phyloP scores from a whole-genome alignment of 37 sponge, comb jelly and placozoan species.

The Beroe forskalii region DNA sequence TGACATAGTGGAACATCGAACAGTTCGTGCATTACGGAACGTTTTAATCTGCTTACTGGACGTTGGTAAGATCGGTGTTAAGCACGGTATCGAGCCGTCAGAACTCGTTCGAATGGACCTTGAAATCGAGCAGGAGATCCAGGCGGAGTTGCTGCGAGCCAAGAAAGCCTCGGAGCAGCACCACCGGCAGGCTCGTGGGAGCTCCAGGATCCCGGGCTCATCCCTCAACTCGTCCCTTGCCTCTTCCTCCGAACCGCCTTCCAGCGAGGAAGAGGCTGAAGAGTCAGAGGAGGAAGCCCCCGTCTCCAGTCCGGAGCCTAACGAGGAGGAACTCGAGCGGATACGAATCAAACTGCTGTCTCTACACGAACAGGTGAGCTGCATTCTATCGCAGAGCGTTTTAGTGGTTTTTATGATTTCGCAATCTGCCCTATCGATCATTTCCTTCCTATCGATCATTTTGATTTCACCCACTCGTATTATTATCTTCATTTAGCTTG shows the following conservation, averaged over 20 bases:
- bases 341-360: conserved; percentile 56
- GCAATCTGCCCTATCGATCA: no score
- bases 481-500: no score
- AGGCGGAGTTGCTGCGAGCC: background rate
- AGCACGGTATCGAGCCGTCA: conserved; percentile 38
- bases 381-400: no score
- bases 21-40: conserved; percentile 45
- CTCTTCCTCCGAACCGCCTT: conserved; percentile 1
- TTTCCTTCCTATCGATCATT: no score
- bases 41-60: conserved; percentile 46
- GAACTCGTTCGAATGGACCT: conserved; percentile 52
- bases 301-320: conserved; percentile 28
- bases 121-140: conserved; percentile 56
- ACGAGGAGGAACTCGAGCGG: conserved; percentile 53
- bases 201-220: background rate
- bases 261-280: conserved; percentile 22
- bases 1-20: conserved; percentile 49
- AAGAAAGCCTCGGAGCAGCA: background rate
- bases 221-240: conserved; percentile 54
- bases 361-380: conserved; percentile 42
- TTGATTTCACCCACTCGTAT: no score
- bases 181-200: background rate
- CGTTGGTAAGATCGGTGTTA: conserved; percentile 54
- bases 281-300: background rate
- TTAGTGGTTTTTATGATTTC: no score